Conservation (phyloP, 2,113 vertebrate species). For the Crotophaga sulcirostris region DNA sequence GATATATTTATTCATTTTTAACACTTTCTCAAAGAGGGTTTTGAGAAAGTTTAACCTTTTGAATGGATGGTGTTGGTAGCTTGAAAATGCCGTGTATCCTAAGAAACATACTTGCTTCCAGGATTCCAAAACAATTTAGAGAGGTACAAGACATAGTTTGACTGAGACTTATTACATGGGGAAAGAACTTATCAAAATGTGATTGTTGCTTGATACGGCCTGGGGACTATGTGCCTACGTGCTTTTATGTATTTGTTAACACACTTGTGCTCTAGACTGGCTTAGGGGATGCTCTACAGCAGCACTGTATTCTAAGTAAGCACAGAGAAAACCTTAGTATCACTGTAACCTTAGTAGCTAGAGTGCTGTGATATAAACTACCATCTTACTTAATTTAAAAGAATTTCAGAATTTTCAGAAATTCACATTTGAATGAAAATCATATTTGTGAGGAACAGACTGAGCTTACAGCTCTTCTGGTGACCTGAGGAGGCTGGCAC, state of each 20-base stretch:
- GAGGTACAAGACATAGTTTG: background rate
- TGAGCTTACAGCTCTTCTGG: background rate
- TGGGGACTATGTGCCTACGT: no score
- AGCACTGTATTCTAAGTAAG: background rate
- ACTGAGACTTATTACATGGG: background rate
- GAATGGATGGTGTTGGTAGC: background rate
- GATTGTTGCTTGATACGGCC: background rate
- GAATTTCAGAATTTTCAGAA: background rate
- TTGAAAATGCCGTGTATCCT: background rate
- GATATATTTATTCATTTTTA: background rate
- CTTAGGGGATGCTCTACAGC: background rate
- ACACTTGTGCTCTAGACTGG: background rate
- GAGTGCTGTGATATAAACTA: background rate
- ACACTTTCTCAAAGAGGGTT: background rate
- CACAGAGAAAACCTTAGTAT: background rate
- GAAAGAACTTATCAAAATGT: background rate
- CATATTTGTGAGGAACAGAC: fast-evolving
- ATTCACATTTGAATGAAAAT: background rate
- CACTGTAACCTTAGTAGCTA: background rate
- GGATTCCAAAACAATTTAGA: background rate
- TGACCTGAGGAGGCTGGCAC: background rate
- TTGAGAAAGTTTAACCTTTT: background rate
- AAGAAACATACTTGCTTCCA: background rate
- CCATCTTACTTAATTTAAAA: background rate
- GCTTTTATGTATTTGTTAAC: background rate